Base-by-base conservation (phyloP, 2,888 invertebrate species). In the Danaus chrysippus region DNA sequence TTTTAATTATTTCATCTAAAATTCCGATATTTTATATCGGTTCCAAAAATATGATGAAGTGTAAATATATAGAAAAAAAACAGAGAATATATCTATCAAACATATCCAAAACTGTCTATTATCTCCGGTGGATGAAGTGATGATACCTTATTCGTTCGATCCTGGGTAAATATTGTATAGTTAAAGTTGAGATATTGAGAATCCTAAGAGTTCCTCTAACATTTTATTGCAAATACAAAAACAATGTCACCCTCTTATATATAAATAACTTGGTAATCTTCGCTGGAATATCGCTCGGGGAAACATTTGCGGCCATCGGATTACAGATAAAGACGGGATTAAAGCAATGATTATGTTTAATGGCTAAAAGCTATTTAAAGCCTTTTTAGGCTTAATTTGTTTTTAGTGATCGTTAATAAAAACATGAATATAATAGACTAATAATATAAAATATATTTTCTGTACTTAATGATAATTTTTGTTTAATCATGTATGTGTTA, bases 191-290 rank as follows among this genome's bases (percentile, higher is more conserved):
- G 46, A 46, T 17, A n/a, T 10, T 17, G 49, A 49, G 17, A 17
- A 10, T 49, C 17, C 17, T 9, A 49, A 49, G 11, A 17, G 17
- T 17, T 3, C 8, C 17, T 49, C 49, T 49, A 17, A 17, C 17
- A 49, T 49, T 17, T 49, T 49, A 49, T 17, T 17, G 17, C 17
- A 49, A 49, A 49, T 17, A 49, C 65, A 66, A 62, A 70, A 70
- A 70, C 70, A 72, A 66, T 68, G 69, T 69, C 68, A 61, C 66
- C 59, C 58, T 63, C 52, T 57, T 57, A 19, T 64, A 60, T 66
- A 73, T 74, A 74, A 74, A 74, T 73, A 68, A 64, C 64, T 54
- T 61, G 68, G 68, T 74, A 74, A 74, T 74, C 73, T 71, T 62
- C 64, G 61, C 68, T 65, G 69, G 68, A 73, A 73, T 70, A 71